Base-by-base conservation (phyloP, 2,113 vertebrate genomes). In the Falco punctatus region DNA sequence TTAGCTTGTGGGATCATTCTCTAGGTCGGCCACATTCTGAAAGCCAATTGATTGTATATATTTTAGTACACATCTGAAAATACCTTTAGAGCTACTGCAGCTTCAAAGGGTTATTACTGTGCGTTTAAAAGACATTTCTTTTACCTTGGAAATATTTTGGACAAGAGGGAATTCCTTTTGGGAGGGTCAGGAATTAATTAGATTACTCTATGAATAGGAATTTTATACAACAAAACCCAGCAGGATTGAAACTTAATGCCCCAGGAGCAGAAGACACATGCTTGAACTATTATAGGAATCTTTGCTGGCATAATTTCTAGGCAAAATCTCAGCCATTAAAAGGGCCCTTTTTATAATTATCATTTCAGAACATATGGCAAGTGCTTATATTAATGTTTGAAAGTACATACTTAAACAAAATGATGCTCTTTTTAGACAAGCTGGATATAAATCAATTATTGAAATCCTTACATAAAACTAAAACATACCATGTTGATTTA, bases 131-230 rank as follows among this genome's bases (percentile, higher is more conserved):
- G 54, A 66, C 17, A 51, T 30, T 86, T 92, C 10, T 42, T 80
- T 93, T 94, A 73, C 54, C 35, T 80, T 74, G 64, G 66, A 73
- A 95, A 84, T 51, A 20, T 73, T 77, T 77, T 82, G 19, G 66
- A 8, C 42, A 58, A 90, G 6, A 4, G 46, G 38, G 46, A 90
- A 86, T 88, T 92, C 67, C 44, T 94, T 92, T 86, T 5, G 23
- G 74, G 74, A 88, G 28, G 38, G 32, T 46, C 64, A 93, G 55
- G 38, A 96, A 94, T 94, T 95, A 94, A 92, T 96, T 95, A 93
- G 35, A 81, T 85, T 66, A 66, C n/a, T 83, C 58, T 70, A 66
- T 70, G 71, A 93, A 73, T 80, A 77, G 38, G 42, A 95, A 92
- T 77, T 94, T 90, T 93, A 80, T 58, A 80, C 42, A 83, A 90